Evolutionary conservation across 2,113 vertebrate species (phyloP).

Genomic region (Pygoscelis antarcticus): DNA sequence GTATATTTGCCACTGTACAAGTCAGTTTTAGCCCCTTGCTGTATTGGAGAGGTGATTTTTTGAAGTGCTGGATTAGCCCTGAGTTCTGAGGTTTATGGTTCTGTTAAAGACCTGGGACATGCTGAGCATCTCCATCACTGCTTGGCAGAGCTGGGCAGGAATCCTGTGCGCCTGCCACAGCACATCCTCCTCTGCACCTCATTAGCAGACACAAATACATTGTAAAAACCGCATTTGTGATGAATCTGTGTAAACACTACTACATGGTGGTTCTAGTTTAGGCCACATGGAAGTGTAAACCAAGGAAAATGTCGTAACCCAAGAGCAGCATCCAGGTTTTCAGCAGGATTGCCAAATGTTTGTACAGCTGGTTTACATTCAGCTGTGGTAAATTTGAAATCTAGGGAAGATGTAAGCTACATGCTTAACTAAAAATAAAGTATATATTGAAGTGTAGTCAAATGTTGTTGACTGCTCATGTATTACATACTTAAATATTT

Average conservation of each 20-base stretch:
- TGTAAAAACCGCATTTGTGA: not conserved
- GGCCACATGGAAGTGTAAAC: not conserved
- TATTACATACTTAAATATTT: not conserved
- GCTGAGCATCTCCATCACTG: fast-evolving
- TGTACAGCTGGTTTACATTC: not conserved
- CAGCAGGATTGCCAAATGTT: not conserved
- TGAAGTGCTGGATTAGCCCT: not conserved
- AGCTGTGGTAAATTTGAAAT: not conserved
- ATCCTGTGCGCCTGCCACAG: not conserved
- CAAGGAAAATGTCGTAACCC: not conserved
- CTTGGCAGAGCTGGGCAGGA: not conserved
- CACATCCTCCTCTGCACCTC: not conserved
- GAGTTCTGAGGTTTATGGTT: not conserved
- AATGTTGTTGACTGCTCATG: not conserved
- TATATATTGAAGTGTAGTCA: not conserved
- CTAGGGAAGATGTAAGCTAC: not conserved
- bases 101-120: not conserved
- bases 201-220: not conserved
- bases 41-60: not conserved
- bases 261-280: not conserved
- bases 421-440: not conserved
- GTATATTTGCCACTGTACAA: not conserved
- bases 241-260: not conserved
- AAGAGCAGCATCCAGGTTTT: not conserved
- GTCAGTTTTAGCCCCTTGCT: not conserved